Evolutionary conservation across 2,113 vertebrate genomes (phyloP).

Genomic region (Aptenodytes forsteri): DNA sequence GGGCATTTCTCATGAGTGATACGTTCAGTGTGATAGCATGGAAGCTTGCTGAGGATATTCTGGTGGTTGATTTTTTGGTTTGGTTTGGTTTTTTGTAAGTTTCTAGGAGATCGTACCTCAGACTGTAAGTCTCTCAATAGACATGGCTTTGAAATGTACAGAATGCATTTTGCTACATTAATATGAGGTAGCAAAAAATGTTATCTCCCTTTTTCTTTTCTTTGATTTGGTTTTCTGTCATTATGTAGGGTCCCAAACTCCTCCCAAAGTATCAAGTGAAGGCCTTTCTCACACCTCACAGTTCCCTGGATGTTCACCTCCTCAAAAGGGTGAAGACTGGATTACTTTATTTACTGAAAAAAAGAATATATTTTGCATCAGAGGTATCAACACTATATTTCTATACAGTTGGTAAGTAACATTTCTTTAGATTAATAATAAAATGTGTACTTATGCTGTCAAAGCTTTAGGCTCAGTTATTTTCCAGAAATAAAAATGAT

Average conservation of each 20-base stretch:
- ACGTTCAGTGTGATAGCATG: neutral
- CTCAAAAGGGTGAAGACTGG: constrained; percentile 80
- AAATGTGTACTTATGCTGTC: neutral
- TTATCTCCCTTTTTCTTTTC: neutral
- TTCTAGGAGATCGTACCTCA: neutral
- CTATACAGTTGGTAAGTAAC: constrained; percentile 83
- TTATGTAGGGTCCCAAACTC: constrained; percentile 78
- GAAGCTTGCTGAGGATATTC: neutral
- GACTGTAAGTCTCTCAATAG: neutral
- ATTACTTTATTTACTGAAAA: constrained; percentile 84
- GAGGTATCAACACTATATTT: constrained; percentile 85
- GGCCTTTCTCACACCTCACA: constrained; percentile 71
- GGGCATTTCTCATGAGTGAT: neutral
- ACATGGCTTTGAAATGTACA: neutral
- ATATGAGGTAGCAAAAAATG: neutral
- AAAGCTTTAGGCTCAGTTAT: neutral
- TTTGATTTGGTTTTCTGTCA: neutral
- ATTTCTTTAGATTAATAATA: neutral
- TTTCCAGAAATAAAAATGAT: neutral
- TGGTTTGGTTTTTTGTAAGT: neutral
- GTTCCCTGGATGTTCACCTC: constrained; percentile 77
- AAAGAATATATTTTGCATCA: constrained; percentile 83
- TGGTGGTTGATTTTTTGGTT: neutral
- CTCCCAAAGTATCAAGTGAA: constrained; percentile 80
- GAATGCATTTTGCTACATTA: neutral